Percentiles rank a stretch among this genome's conserved stretches.
Conservation (phyloP, 2,888 invertebrate genomes). For the Dicycla oo region DNA sequence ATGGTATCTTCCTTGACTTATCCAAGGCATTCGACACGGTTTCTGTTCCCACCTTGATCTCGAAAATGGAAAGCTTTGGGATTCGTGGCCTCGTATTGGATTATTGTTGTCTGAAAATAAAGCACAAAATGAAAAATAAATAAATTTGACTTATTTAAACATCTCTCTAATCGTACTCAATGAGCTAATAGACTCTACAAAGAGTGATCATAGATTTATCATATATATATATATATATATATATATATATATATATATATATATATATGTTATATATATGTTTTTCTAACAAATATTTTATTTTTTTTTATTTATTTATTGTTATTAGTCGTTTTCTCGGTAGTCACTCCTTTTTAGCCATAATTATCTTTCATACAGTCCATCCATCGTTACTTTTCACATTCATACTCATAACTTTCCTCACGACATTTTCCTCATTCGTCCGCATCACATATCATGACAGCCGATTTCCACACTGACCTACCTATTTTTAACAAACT, state of each 20-base stretch:
- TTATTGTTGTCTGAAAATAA: no score
- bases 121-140: no score
- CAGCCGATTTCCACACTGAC: neutral
- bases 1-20: neutral
- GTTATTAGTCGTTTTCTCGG: neutral
- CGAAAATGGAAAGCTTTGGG: neutral
- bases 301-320: no score
- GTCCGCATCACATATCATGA: neutral
- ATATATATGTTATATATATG: no score
- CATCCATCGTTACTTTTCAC: neutral
- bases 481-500: no score
- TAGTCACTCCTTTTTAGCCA: neutral
- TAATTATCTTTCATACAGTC: neutral
- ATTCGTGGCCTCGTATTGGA: neutral
- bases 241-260: no score
- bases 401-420: neutral
- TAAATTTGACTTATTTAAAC: no score
- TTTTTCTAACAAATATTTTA: no score
- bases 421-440: neutral
- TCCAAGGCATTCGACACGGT: neutral
- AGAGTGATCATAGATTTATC: neutral
- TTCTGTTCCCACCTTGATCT: neutral
- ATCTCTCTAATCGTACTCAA: neutral
- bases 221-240: no score
- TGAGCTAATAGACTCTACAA: neutral